phyloP scores from a whole-genome alignment of 2,797 vertebrate species.

The Hippoglossus hippoglossus region DNA sequence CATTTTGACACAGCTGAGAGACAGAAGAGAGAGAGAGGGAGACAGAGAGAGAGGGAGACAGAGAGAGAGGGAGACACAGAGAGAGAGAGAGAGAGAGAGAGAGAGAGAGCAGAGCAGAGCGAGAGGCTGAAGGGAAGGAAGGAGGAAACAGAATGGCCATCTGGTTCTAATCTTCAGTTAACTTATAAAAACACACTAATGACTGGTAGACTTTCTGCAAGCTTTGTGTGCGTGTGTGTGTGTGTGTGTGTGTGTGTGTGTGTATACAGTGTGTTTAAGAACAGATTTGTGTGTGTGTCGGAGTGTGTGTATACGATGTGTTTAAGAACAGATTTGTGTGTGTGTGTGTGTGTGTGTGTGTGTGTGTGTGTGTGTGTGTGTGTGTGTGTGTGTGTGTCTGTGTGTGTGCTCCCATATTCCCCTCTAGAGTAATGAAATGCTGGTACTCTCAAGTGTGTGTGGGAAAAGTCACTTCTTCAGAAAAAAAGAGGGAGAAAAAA shows the following conservation, averaged over 20 bases:
- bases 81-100: constrained; percentile 15
- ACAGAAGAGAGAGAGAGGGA: constrained; percentile 11
- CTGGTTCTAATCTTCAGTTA: constrained; percentile 77
- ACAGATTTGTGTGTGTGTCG: too few relatives aligned
- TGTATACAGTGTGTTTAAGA: neutral
- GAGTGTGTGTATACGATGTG: neutral
- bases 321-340: neutral
- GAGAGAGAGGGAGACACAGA: constrained; percentile 10
- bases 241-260: constrained; percentile 4
- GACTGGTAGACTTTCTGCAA: constrained; percentile 58
- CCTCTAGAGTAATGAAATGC: constrained; percentile 46
- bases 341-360: constrained; percentile 1
- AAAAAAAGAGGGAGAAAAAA: neutral
- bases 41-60: neutral
- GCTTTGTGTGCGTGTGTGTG: constrained; percentile 19
- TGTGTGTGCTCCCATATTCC: constrained; percentile 6
- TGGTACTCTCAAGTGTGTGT: constrained; percentile 21
- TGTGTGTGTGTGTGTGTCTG: constrained; percentile 1
- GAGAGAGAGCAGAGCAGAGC: constrained; percentile 17
- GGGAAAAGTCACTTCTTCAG: constrained; percentile 28
- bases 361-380: too few relatives aligned
- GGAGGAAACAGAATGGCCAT: constrained; percentile 72
- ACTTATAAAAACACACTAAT: constrained; percentile 77
- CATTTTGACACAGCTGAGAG: constrained; percentile 13
- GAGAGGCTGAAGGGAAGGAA: constrained; percentile 63